Conservation (phyloP, 2,113 vertebrate genomes). For the Mesocricetus auratus region DNA sequence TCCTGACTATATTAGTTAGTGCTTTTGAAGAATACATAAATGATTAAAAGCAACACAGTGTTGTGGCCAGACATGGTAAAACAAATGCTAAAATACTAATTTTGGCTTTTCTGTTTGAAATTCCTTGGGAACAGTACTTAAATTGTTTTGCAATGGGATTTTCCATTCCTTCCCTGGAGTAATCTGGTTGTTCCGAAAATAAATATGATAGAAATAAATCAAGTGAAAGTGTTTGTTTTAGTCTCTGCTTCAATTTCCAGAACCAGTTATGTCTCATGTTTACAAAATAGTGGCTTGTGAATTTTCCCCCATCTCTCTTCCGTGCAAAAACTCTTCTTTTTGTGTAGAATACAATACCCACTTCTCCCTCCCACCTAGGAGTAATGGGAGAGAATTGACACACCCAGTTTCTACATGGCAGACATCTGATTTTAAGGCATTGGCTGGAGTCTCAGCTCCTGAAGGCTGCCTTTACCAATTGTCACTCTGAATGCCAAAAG, state of each 20-base stretch:
- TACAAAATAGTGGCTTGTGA: constrained; percentile 3
- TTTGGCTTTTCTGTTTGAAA: constrained; percentile 37
- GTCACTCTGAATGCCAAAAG: neutral
- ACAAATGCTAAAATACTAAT: constrained; percentile 26
- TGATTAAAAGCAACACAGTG: constrained; percentile 24
- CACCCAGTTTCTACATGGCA: neutral
- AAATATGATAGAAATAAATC: constrained; percentile 41
- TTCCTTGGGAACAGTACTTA: constrained; percentile 44
- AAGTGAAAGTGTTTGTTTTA: constrained; percentile 48
- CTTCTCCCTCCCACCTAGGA: fast-evolving
- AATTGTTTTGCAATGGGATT: constrained; percentile 44
- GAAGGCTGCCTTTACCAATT: neutral
- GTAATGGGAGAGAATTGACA: neutral
- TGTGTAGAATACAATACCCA: neutral
- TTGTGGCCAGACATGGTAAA: constrained; percentile 48
- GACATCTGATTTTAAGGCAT: neutral
- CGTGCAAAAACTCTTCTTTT: neutral
- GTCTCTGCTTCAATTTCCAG: neutral
- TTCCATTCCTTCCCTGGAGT: constrained; percentile 25
- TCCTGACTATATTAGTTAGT: neutral
- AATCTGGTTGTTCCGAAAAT: constrained; percentile 50
- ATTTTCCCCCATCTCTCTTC: constrained; percentile 43
- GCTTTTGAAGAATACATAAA: constrained; percentile 32
- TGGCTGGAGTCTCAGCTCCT: neutral
- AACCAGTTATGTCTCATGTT: neutral